Conservation (phyloP, 2,113 vertebrate species). For the Scalopus aquaticus region DNA sequence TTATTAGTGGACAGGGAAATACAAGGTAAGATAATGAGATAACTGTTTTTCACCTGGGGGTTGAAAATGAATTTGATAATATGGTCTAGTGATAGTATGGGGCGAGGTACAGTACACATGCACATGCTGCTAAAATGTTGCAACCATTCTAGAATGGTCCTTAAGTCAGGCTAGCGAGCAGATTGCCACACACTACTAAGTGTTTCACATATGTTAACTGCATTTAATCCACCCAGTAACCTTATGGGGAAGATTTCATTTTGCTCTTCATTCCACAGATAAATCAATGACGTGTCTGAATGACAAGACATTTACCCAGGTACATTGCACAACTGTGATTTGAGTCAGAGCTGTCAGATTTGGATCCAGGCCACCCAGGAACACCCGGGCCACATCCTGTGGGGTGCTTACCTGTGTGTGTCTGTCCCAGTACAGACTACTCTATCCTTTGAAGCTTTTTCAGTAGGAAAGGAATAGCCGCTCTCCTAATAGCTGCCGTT, state of each 20-base stretch:
- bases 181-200: not conserved
- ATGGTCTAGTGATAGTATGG: not conserved
- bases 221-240: not conserved
- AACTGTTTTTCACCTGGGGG: not conserved
- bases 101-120: too few relatives aligned
- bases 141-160: not conserved
- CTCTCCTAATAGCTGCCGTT: not conserved
- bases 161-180: not conserved
- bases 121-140: not conserved
- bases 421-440: not conserved
- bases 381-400: not conserved
- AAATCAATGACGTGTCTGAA: not conserved
- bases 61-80: not conserved
- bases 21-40: not conserved
- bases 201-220: not conserved
- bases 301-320: not conserved
- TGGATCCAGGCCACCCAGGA: not conserved
- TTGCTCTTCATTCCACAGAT: not conserved
- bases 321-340: not conserved
- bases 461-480: not conserved
- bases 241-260: not conserved
- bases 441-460: not conserved
- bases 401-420: not conserved
- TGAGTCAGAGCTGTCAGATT: not conserved
- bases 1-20: not conserved